These are phyloP conservation scores for Micrasema minimum DNA, from an alignment of 1,140 invertebrate genomes.

Conservation along the genomic window DNA sequence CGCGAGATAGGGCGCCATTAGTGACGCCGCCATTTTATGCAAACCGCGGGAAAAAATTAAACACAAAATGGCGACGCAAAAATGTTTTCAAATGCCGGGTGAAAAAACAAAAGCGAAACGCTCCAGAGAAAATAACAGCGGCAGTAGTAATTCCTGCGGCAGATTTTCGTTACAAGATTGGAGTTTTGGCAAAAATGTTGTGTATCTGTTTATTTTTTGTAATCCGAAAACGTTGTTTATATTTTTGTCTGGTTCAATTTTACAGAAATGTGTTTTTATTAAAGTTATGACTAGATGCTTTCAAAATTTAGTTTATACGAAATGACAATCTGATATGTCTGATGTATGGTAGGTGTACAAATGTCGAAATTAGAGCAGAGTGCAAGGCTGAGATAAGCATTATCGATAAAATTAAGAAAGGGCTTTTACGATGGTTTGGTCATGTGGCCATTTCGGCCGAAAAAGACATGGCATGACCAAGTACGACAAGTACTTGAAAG, in stretches of 20 bases:
- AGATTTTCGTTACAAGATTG: slow-evolving; percentile 43
- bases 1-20: slow-evolving; percentile 28
- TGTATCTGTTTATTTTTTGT: slow-evolving; percentile 36
- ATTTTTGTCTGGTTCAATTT: neutral
- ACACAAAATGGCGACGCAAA: slow-evolving; percentile 1
- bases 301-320: neutral
- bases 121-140: neutral
- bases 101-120: slow-evolving; percentile 11
- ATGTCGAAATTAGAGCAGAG: too few relatives aligned
- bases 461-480: too few relatives aligned
- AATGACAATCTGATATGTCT: neutral
- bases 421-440: too few relatives aligned
- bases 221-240: slow-evolving; percentile 38
- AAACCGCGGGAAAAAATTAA: slow-evolving; percentile 20
- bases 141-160: slow-evolving; percentile 11
- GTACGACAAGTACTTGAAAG: too few relatives aligned
- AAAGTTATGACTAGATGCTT: neutral
- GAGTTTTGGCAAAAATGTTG: slow-evolving; percentile 38
- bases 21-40: slow-evolving; percentile 16
- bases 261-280: too few relatives aligned
- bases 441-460: too few relatives aligned
- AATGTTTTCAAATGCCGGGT: slow-evolving; percentile 19
- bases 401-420: too few relatives aligned
- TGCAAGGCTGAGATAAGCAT: too few relatives aligned
- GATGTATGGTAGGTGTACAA: neutral